Conservation (phyloP, 2,113 vertebrate species). For the Chiloscyllium plagiosum region DNA sequence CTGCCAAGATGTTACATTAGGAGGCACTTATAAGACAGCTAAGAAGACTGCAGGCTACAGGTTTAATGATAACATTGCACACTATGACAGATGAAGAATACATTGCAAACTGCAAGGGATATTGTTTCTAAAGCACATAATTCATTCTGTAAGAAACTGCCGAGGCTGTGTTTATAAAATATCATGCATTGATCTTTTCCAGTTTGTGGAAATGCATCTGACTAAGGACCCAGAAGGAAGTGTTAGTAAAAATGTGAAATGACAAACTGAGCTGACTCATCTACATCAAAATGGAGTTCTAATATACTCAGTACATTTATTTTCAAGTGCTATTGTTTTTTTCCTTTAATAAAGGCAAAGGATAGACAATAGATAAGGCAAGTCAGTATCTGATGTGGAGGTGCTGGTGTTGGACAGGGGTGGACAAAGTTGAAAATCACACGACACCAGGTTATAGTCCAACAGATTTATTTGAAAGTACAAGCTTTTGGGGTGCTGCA, state of each 20-base stretch:
- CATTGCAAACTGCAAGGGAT: background rate
- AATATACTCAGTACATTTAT: no score
- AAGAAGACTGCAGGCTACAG: background rate
- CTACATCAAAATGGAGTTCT: no score
- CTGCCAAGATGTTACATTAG: no score
- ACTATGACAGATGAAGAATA: background rate
- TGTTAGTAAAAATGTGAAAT: no score
- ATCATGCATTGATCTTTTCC: background rate
- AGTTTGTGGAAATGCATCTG: background rate
- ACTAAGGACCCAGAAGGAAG: background rate
- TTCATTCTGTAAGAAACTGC: background rate
- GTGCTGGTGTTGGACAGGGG: no score
- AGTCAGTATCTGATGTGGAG: background rate
- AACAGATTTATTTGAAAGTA: no score
- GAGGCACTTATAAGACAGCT: background rate
- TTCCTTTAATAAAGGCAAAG: background rate
- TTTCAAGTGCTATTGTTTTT: no score
- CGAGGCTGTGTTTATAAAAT: background rate
- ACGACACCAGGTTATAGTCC: no score
- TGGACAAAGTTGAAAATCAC: no score
- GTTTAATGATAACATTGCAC: background rate
- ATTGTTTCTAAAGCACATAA: background rate
- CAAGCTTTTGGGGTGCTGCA: no score
- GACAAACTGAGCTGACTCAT: no score
- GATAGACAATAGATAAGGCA: background rate